A percentile compares a stretch with the other conserved stretches of the same genome.
phyloP scores from a whole-genome alignment of 2,888 invertebrate genomes.

The Drosophila mayaguana region DNA sequence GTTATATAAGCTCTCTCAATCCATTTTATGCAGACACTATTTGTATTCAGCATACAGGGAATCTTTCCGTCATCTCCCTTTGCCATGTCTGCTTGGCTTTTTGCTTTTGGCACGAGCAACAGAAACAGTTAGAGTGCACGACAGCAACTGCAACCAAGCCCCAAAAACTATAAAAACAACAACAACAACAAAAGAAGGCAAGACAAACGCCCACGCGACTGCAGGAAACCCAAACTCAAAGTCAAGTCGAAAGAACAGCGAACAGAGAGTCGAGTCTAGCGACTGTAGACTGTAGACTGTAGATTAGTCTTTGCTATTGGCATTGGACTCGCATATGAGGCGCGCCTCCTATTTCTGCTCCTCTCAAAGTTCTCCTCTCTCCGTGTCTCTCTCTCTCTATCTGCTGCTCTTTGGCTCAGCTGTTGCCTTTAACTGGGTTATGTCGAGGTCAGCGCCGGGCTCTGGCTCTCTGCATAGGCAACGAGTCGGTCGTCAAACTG shows the following conservation, averaged over 20 bases:
- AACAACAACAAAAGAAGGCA: conserved; percentile 4
- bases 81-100: not conserved
- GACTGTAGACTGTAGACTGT: not conserved
- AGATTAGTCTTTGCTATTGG: conserved; percentile 50
- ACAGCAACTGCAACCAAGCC: conserved; percentile 64
- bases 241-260: conserved; percentile 75
- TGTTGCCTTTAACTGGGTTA: conserved; percentile 53
- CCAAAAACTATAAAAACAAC: conserved; percentile 16
- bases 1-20: not conserved
- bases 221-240: conserved; percentile 64
- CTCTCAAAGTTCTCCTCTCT: not conserved
- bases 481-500: conserved; percentile 77
- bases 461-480: conserved; percentile 52
- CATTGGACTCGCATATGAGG: conserved; percentile 59
- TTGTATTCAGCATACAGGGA: not conserved
- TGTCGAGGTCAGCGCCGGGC: conserved; percentile 58
- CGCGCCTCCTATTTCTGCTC: not conserved
- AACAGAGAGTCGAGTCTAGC: conserved; percentile 52
- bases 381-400: not conserved
- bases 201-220: conserved; percentile 58
- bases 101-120: conserved; percentile 69
- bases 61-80: not conserved
- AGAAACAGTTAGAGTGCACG: conserved; percentile 65
- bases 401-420: not conserved
- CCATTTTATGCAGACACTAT: not conserved